Base-by-base conservation (phyloP, 2,113 vertebrate genomes). In the Piprites chloris region DNA sequence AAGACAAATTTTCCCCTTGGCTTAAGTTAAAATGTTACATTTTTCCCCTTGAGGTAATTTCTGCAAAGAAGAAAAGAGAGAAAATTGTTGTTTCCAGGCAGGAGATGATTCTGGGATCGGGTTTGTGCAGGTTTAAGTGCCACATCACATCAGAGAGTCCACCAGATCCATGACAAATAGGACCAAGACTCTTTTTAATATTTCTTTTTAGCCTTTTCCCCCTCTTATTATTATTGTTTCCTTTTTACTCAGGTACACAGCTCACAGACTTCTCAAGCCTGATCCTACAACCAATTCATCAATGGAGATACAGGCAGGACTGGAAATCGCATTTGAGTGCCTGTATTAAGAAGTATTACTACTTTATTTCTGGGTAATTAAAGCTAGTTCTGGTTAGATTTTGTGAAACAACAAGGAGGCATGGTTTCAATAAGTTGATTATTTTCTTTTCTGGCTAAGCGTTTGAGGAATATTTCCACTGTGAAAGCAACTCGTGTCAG, bases 391-490 rank as follows among this genome's bases (percentile, higher is more conserved):
- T 55, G 21, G 72, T 79, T 85, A 72, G 39, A 88, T 82, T 91
- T 80, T 76, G 21, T 49, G 47, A 39, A 88, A 63, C 28, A 75
- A 74, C 3, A 39, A 90, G 22, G n/a, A 92, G 14, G 24, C 1
- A 18, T 62, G 22, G 42, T 85, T 95, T 87, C 80, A 95, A 75
- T 33, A 58, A 93, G 65, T 1, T 87, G 59, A 72, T 66, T n/a
- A 53, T 92, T 95, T 93, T 66, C 41, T 77, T 94, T 90, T 68
- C n/a, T 28, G 37, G 24, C 9, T 71, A 86, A 81, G 47, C 14
- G 46, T 87, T 90, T 93, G 52, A 87, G 82, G 83, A 87, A 61
- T 87, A 92, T 82, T 95, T 96, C 62, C 68, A 68, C 75, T 74
- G 46, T 79, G 78, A 80, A 33, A 66, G 39, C 35, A 89, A 66